Conservation (phyloP, 2,888 invertebrate genomes). For the Nemotelus nigrinus region DNA sequence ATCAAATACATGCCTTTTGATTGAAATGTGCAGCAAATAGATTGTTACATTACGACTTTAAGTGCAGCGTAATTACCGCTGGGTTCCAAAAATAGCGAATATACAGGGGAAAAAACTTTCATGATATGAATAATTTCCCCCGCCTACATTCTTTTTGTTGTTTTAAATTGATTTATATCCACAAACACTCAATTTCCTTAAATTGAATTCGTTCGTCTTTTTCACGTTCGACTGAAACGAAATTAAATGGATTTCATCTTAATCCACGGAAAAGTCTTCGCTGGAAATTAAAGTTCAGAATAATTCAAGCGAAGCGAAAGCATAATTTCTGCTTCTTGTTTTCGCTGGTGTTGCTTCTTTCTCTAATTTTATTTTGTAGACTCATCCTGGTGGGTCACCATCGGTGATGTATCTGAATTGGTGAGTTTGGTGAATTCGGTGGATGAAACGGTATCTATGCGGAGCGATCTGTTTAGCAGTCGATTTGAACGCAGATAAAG, state of each 20-base stretch:
- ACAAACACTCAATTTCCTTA: background rate
- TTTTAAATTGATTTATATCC: background rate
- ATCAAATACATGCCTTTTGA: no score
- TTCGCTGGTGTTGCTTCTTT: background rate
- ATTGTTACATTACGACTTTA: no score
- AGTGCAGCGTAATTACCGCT: no score
- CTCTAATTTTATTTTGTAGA: background rate
- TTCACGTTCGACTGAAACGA: conserved; percentile 10
- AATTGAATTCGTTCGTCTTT: conserved; percentile 9
- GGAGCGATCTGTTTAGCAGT: conserved; percentile 26
- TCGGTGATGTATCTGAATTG: conserved; percentile 17
- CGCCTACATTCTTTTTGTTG: no score
- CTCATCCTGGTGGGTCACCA: conserved; percentile 2
- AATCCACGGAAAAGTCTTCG: conserved; percentile 19
- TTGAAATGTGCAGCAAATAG: no score
- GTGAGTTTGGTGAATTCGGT: conserved; percentile 20
- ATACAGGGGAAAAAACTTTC: no score
- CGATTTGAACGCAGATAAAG: background rate
- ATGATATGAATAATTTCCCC: no score
- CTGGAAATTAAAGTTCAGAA: background rate
- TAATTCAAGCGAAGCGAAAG: background rate
- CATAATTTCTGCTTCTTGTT: conserved; percentile 29
- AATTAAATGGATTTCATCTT: conserved; percentile 13
- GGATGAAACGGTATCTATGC: conserved; percentile 23
- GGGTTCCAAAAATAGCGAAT: no score